Conservation (phyloP, 2,888 invertebrate genomes). For the Hirudinaria manillensis region DNA sequence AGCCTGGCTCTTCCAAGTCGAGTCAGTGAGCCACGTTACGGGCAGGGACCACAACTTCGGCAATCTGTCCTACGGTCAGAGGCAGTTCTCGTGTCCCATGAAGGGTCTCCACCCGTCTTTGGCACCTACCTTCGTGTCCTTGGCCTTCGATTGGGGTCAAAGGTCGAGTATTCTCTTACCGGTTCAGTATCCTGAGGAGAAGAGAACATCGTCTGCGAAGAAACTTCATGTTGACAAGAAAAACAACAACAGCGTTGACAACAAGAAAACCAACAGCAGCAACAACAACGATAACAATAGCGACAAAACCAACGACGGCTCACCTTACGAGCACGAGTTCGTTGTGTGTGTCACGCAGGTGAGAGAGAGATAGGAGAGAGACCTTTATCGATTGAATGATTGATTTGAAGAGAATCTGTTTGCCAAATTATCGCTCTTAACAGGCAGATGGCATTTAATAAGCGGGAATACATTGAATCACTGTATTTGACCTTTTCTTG, state of each 20-base stretch:
- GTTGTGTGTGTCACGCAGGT: constrained; percentile 8
- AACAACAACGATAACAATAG: no score
- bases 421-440: no score
- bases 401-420: no score
- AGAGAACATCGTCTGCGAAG: not conserved
- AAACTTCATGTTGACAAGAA: not conserved
- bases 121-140: constrained; percentile 36
- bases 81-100: constrained; percentile 34
- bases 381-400: not conserved
- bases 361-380: no score
- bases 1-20: not conserved
- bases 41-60: constrained; percentile 32
- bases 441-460: no score
- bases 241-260: not conserved
- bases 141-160: constrained; percentile 23
- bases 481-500: no score
- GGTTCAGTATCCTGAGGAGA: not conserved
- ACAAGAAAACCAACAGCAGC: not conserved
- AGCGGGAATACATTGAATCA: no score
- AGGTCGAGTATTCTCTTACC: constrained; percentile 32
- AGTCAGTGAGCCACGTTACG: constrained; percentile 1
- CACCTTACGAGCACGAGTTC: not conserved
- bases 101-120: constrained; percentile 25
- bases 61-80: constrained; percentile 32
- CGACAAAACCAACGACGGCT: not conserved